These are phyloP conservation scores for Alethe diademata DNA, from an alignment of 2,113 vertebrate species.

Conservation along the genomic window DNA sequence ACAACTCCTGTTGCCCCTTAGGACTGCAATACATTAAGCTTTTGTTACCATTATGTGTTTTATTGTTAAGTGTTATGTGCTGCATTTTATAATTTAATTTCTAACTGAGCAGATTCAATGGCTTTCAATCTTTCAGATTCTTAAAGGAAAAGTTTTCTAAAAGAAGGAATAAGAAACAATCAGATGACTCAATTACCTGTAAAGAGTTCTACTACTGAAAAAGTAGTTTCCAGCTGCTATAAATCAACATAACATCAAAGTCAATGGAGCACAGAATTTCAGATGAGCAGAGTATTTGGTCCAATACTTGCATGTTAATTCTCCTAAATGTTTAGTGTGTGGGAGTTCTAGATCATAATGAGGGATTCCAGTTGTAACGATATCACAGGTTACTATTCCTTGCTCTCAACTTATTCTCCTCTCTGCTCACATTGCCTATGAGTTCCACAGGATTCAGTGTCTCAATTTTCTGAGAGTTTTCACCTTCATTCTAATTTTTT, in stretches of 20 bases:
- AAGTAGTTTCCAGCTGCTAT: background rate
- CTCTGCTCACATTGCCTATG: background rate
- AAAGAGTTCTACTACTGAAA: background rate
- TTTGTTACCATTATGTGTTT: slow-evolving; percentile 32
- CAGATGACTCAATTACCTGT: background rate
- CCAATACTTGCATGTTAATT: background rate
- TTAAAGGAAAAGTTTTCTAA: background rate
- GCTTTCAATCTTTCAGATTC: background rate
- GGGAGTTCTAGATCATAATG: background rate
- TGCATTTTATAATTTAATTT: slow-evolving; percentile 26
- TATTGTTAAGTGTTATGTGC: slow-evolving; percentile 4
- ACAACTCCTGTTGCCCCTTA: background rate
- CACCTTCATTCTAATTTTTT: background rate
- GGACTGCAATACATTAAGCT: slow-evolving; percentile 2
- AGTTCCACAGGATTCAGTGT: background rate
- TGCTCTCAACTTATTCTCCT: background rate
- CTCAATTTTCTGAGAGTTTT: background rate
- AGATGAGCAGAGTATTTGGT: background rate
- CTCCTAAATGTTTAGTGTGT: background rate
- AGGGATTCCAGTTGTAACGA: background rate
- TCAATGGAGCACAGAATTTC: background rate
- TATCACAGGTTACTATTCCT: background rate
- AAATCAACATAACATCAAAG: background rate
- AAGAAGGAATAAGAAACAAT: background rate
- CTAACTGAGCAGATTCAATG: background rate